Percentiles rank a stretch among this genome's conserved stretches.
Conservation (phyloP, 2,888 invertebrate genomes). For the Sipha maydis region DNA sequence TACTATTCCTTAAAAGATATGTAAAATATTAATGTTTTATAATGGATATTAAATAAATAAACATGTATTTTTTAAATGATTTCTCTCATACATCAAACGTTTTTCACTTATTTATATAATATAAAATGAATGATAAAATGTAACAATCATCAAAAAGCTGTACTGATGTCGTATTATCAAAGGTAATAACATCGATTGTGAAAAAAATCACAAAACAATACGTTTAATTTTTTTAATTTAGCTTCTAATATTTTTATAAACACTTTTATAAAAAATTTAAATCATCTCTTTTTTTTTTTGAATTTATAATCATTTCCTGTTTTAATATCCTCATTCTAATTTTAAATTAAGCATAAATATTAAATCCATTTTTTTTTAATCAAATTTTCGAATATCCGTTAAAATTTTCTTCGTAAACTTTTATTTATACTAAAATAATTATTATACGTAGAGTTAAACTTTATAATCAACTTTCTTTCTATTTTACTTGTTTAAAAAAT, state of each 20-base stretch:
- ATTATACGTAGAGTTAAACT: constrained; percentile 21
- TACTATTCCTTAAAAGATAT: no score
- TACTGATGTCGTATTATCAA: no score
- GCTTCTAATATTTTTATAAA: background rate
- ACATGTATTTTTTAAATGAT: no score
- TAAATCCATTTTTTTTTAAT: constrained; percentile 38
- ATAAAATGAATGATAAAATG: no score
- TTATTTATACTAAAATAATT: constrained; percentile 31
- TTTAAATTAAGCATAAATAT: constrained; percentile 42
- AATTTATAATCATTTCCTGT: background rate
- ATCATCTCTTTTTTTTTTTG: background rate
- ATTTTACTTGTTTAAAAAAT: constrained; percentile 12
- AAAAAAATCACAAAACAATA: no score
- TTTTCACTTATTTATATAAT: no score
- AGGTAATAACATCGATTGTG: no score
- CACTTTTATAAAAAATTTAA: background rate
- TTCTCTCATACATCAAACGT: no score
- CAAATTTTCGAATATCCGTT: constrained; percentile 24
- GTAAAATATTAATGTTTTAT: no score
- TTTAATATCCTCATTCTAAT: background rate
- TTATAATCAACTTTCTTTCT: constrained; percentile 33
- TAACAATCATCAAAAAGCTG: no score
- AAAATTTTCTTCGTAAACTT: constrained; percentile 24
- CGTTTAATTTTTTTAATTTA: background rate
- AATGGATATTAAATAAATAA: no score